Percentiles rank a stretch among this genome's conserved stretches.
These are phyloP conservation scores for Manis pentadactyla DNA, from an alignment of 2,797 vertebrate species.

Conservation along the genomic window DNA sequence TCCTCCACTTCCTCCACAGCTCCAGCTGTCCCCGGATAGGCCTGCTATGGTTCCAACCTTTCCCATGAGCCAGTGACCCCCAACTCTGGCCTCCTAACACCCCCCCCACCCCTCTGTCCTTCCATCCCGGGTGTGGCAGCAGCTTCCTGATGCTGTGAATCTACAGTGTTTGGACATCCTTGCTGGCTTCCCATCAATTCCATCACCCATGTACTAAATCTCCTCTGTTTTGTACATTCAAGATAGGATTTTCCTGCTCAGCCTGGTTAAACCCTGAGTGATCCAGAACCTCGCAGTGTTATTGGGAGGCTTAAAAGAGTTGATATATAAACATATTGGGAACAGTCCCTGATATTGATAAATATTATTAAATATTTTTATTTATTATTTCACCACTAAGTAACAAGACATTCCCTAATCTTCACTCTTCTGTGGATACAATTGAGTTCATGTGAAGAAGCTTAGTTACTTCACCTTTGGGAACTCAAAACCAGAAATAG, in stretches of 20 bases:
- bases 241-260: background rate
- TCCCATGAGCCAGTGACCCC: background rate
- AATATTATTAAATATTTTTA: background rate
- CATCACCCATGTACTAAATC: background rate
- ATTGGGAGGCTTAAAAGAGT: background rate
- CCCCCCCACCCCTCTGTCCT: background rate
- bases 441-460: background rate
- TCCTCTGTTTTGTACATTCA: background rate
- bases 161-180: background rate
- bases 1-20: no score
- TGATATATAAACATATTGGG: background rate
- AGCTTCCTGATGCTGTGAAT: background rate
- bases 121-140: background rate
- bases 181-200: background rate
- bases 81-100: background rate
- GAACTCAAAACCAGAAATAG: background rate
- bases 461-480: background rate
- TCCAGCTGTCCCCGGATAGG: background rate
- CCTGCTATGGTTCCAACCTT: background rate
- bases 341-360: background rate
- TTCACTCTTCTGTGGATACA: background rate
- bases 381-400: background rate
- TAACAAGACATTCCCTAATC: background rate
- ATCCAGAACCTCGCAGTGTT: background rate
- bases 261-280: background rate